Base-by-base conservation (phyloP, 2,888 invertebrate genomes). In the Andrena minutula region DNA sequence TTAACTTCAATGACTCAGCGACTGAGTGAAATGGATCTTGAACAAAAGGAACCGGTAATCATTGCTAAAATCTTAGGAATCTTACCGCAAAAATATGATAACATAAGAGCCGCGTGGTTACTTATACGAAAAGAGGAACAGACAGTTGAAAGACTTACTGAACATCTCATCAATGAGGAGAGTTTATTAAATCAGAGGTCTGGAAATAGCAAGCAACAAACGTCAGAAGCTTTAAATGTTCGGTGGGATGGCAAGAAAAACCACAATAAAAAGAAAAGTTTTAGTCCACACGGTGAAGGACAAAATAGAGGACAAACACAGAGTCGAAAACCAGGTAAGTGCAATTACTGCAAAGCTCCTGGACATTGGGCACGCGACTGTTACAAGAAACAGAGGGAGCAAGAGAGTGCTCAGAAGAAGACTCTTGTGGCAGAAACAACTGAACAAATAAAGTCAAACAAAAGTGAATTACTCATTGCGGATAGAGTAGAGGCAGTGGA, bases 121-220 rank as follows among this genome's bases (percentile, higher is more conserved):
- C 26, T 26, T 28, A 35, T 64, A 10, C 23, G 7, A 16, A 6
- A 5, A 0, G 47, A 23, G 7, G 47, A 64, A 20, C 47, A 47
- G 47, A 64, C 47, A 12, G 10, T 64, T 47, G 64, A 64, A 64
- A 2, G 16, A n/a, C 28, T 58, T 7, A 61, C 35, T 6, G 32
- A 61, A n/a, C 35, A 61, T 35, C 20, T 61, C 0, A 47, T 64
- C 41, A 63, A 63, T 35, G 63, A 64, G 47, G 41, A 64, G 12
- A 47, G 8, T 10, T 49, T 47, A 20, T 47, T 64, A 16, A 64
- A 64, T 6, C 30, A 20, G 35, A 12, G 49, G n/a, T 12, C 12
- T 12, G 12, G 3, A n/a, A 16, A 49, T 7, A 16, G 16, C 49
- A 49, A n/a, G 12, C 16, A n/a, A 49, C 4, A 16, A 49, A 49